These are phyloP conservation scores for Potamilus streckersoni DNA, from an alignment of 1,140 invertebrate genomes.

Conservation along the genomic window DNA sequence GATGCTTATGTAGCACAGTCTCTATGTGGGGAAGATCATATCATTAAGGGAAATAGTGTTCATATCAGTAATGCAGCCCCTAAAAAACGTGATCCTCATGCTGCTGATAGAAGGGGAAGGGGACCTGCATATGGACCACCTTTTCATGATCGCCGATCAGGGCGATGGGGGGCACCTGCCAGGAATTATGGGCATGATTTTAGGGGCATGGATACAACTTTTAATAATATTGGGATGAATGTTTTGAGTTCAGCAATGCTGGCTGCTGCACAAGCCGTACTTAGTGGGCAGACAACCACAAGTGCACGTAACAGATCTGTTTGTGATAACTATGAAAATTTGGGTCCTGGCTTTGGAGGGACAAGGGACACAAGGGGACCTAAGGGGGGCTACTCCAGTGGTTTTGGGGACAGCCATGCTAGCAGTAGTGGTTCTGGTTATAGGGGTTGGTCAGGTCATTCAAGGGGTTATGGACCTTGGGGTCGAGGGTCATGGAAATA, in stretches of 20 bases:
- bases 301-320: constrained; percentile 9
- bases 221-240: constrained; percentile 33
- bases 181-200: constrained; percentile 1
- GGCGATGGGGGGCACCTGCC: neutral
- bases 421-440: neutral
- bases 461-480: neutral
- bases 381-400: neutral
- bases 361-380: constrained; percentile 19
- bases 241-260: constrained; percentile 30
- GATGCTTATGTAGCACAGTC: constrained; percentile 80
- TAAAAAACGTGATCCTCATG: constrained; percentile 69
- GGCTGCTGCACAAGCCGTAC: constrained; percentile 29
- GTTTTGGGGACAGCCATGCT: neutral
- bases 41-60: constrained; percentile 93
- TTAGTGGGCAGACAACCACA: neutral
- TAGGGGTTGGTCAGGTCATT: constrained; percentile 8
- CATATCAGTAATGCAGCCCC: constrained; percentile 95
- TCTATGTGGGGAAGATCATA: constrained; percentile 95
- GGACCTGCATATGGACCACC: too few relatives aligned
- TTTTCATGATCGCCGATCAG: neutral
- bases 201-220: constrained; percentile 13
- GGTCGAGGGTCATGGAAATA: too few relatives aligned
- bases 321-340: constrained; percentile 17
- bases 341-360: constrained; percentile 30
- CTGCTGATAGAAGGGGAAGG: too few relatives aligned